phyloP scores from a whole-genome alignment of 37 sponge, comb jelly and placozoan species.

The Beroe forskalii region DNA sequence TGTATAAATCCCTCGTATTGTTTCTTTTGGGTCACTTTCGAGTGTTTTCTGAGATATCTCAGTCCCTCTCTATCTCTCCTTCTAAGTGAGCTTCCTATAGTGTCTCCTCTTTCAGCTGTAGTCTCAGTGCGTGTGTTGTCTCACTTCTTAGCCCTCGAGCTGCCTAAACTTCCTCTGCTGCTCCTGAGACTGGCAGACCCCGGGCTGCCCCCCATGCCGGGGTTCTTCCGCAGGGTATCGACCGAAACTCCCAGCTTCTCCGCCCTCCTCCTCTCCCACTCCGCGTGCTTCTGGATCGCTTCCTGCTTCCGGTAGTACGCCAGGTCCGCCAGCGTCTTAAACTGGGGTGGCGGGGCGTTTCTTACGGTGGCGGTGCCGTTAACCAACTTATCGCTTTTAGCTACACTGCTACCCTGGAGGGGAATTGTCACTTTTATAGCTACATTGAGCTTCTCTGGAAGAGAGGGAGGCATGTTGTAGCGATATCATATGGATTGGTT shows the following conservation, averaged over 20 bases:
- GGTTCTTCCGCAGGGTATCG: background rate
- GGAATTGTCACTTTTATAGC: no score
- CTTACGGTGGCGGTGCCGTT: background rate
- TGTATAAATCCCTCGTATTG: no score
- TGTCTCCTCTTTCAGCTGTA: no score
- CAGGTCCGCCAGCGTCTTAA: slow-evolving; percentile 14
- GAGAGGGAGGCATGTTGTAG: no score
- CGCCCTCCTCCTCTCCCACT: slow-evolving; percentile 43
- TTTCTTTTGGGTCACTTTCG: no score
- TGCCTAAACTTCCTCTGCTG: background rate
- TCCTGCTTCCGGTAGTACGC: background rate
- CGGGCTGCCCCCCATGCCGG: background rate
- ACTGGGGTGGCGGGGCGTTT: slow-evolving; percentile 61
- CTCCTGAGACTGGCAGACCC: background rate
- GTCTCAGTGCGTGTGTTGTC: no score
- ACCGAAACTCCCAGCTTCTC: slow-evolving; percentile 20
- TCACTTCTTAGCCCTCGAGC: background rate
- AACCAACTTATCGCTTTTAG: background rate
- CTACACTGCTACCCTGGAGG: slow-evolving; percentile 20
- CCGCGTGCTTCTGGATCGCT: slow-evolving; percentile 20
- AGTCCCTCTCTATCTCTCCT: no score
- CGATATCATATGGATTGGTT: no score
- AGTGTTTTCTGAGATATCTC: no score
- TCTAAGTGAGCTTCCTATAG: no score
- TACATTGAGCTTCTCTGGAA: no score